Evolutionary conservation across 2,113 vertebrate species (phyloP).

Genomic region (Origma solitaria): DNA sequence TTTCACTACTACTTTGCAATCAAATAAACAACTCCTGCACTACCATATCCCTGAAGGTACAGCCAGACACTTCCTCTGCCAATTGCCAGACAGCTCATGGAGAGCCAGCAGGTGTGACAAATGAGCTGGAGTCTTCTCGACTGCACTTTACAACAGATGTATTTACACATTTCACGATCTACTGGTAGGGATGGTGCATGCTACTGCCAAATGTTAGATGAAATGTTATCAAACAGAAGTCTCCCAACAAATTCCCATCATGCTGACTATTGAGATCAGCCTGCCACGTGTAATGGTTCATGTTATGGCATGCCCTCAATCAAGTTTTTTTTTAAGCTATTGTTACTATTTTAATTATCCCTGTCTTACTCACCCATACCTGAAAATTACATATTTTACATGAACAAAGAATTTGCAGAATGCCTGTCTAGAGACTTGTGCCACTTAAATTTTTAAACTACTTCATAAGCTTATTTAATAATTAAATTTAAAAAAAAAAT

Average conservation of each 20-base stretch:
- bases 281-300: background rate
- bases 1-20: constrained; percentile 24
- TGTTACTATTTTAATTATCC: background rate
- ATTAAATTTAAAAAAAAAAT: background rate
- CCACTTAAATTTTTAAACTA: background rate
- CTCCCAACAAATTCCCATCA: background rate
- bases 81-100: constrained; percentile 4
- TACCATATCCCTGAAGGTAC: background rate
- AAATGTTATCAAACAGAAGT: constrained; percentile 64
- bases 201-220: constrained; percentile 27
- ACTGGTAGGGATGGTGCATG: constrained; percentile 8
- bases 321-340: background rate
- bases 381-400: background rate
- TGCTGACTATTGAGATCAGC: background rate
- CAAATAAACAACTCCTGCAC: background rate
- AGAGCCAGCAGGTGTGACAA: constrained; percentile 54
- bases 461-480: background rate
- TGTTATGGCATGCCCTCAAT: background rate
- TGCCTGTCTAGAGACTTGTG: background rate
- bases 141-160: constrained; percentile 60
- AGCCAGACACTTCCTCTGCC: constrained; percentile 1
- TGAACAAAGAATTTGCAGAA: background rate
- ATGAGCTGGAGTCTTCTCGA: constrained; percentile 26
- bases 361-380: background rate
- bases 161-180: constrained; percentile 59